Conservation (phyloP, 2,113 vertebrate species). For the Vidua macroura region DNA sequence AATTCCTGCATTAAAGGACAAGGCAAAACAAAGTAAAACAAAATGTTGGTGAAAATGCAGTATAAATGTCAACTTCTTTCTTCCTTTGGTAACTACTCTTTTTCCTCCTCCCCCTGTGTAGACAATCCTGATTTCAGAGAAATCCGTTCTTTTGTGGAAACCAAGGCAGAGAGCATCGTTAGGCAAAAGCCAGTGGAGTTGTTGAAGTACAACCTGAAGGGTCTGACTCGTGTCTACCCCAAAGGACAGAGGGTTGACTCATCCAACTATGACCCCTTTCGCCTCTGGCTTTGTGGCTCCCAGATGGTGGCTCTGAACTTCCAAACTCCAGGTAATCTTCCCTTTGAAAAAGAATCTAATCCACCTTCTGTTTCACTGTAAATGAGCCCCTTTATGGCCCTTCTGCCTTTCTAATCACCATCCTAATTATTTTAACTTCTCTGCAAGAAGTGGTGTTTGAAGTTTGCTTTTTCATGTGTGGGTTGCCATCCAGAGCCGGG, state of each 20-base stretch:
- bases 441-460: neutral
- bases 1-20: slow-evolving; percentile 11
- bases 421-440: neutral
- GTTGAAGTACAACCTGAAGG: slow-evolving; percentile 88
- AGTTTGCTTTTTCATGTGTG: neutral
- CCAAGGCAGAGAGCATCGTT: slow-evolving; percentile 82
- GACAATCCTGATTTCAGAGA: slow-evolving; percentile 88
- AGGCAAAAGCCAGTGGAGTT: slow-evolving; percentile 79
- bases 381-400: neutral
- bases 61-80: neutral
- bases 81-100: neutral
- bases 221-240: slow-evolving; percentile 91
- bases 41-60: neutral
- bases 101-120: slow-evolving; percentile 29
- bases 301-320: slow-evolving; percentile 98
- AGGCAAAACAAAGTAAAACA: neutral
- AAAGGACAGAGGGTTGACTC: slow-evolving; percentile 95
- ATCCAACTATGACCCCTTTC: slow-evolving; percentile 95
- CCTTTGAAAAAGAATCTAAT: neutral
- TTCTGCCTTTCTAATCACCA: neutral
- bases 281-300: slow-evolving; percentile 88
- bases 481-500: neutral
- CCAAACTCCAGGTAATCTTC: slow-evolving; percentile 87
- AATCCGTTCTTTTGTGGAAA: slow-evolving; percentile 95
- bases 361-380: neutral